Base-by-base conservation (phyloP, 2,888 invertebrate genomes). In the Dascillus cervinus region DNA sequence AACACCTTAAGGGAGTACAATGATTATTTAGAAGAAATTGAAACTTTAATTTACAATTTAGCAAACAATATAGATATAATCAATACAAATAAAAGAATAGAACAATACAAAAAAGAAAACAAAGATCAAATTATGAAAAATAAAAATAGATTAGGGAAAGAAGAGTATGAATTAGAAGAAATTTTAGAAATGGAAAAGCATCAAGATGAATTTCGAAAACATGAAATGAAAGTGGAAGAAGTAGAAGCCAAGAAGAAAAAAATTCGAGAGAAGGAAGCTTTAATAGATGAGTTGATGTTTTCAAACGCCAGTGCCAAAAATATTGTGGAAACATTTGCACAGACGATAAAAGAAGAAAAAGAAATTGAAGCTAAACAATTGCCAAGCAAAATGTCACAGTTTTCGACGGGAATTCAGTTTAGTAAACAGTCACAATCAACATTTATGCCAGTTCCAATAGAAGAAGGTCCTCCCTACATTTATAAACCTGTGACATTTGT, bases 1-100 rank as follows among this genome's bases (percentile, higher is more conserved):
- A 60, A 67, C 0, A 71, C 79, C 0, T 62, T 92, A 32, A 67
- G 77, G 20, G 94, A 91, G 36, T 98, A 83, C 63, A 96, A 98
- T 65, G 88, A 96, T 64, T 99, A 98, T 62, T 71, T 98, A 47
- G 98, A 98, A 66, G 87, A 90, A 66, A 78, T 96, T 22, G 97
- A 96, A 65, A 79, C 77, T 1, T 86, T 95, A 47, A 81, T 97
- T 36, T 94, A 77, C 62, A 95, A 95, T 69, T 68, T 97, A 49
- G 77, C 80, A 2, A 87, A 92, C 68, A 85, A 91, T 58, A 82
- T 91, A 37, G 91, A 96, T 62, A 70, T 90, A 23, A 75, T 89
- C 20, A 81, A 81, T 44, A 95, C 92, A 0, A 91, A 89, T 63
- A 88, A 86, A 58, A 81, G 73, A 53, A 90, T 94, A 44, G 92